Conservation (phyloP, 2,113 vertebrate species). For the Parotia lawesii region DNA sequence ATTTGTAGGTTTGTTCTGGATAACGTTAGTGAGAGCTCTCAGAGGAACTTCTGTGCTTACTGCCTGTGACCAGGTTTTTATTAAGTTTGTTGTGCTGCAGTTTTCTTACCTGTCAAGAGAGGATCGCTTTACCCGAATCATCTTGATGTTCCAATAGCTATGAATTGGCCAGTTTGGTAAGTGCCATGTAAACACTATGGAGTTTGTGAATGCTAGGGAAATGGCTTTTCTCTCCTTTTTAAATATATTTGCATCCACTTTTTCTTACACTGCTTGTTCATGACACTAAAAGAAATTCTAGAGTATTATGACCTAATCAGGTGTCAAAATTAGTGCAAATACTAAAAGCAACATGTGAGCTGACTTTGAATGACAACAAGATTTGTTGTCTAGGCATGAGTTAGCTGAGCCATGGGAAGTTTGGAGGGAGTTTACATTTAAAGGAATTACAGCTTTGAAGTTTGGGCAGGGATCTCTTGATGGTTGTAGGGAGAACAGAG, state of each 20-base stretch:
- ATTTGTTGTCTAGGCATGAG: not conserved
- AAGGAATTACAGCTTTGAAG: not conserved
- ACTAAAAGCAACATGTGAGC: not conserved
- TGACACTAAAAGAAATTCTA: not conserved
- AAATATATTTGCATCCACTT: not conserved
- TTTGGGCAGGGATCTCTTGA: not conserved
- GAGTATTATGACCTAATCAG: not conserved
- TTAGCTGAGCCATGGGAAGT: not conserved
- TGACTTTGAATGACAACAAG: not conserved
- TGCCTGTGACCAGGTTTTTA: not conserved
- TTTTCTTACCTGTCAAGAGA: not conserved
- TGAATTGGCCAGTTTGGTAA: not conserved
- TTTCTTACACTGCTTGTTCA: not conserved
- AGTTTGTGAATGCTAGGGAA: not conserved
- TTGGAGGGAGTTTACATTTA: not conserved
- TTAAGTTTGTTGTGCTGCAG: not conserved
- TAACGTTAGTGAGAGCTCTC: accelerated
- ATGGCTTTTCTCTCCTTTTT: not conserved
- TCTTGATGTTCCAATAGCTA: not conserved
- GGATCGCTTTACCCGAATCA: not conserved
- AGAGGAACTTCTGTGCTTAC: not conserved
- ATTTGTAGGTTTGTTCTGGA: not conserved
- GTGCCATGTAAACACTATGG: not conserved
- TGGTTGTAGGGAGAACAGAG: not conserved
- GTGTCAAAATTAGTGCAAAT: not conserved